These are phyloP conservation scores for Tryphoninae sp. DNA, from an alignment of 2,888 invertebrate genomes.

Conservation along the genomic window DNA sequence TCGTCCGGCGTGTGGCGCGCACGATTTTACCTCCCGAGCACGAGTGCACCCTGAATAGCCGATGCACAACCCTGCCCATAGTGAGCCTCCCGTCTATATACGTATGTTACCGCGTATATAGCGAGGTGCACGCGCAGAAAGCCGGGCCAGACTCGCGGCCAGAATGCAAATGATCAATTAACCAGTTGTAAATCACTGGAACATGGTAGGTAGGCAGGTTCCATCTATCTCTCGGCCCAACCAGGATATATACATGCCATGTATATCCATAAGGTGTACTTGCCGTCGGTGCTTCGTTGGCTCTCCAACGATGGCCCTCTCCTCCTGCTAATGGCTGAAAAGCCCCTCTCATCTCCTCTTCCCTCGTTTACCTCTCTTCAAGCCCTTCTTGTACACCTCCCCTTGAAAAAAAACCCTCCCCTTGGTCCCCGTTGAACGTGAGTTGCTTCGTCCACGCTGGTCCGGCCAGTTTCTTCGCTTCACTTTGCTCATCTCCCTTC, in stretches of 20 bases:
- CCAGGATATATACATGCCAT: conserved; percentile 41
- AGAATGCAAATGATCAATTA: conserved; percentile 80
- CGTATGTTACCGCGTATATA: conserved; percentile 13
- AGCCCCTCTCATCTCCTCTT: conserved; percentile 28
- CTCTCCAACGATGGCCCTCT: conserved; percentile 31
- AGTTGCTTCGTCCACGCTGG: neutral
- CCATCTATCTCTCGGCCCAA: conserved; percentile 67
- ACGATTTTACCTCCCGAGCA: conserved; percentile 38
- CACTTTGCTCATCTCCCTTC: conserved; percentile 9
- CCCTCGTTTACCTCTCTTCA: neutral
- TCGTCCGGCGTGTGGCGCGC: conserved; percentile 49
- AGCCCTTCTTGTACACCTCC: no score
- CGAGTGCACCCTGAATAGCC: conserved; percentile 32
- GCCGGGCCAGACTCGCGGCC: conserved; percentile 57
- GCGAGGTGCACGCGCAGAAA: conserved; percentile 50
- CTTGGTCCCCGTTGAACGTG: neutral
- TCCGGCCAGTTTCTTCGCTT: conserved; percentile 5
- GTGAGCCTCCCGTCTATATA: neutral
- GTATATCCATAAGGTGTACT: conserved; percentile 56
- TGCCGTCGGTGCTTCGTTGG: conserved; percentile 30
- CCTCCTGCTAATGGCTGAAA: conserved; percentile 41
- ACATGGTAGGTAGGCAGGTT: conserved; percentile 67
- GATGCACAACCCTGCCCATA: conserved; percentile 6
- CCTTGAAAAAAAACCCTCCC: neutral
- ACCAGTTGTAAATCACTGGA: conserved; percentile 77